Percentiles rank a stretch among this genome's conserved stretches.
Conservation (phyloP, 1,140 invertebrate genomes). For the Bombus affinis region DNA sequence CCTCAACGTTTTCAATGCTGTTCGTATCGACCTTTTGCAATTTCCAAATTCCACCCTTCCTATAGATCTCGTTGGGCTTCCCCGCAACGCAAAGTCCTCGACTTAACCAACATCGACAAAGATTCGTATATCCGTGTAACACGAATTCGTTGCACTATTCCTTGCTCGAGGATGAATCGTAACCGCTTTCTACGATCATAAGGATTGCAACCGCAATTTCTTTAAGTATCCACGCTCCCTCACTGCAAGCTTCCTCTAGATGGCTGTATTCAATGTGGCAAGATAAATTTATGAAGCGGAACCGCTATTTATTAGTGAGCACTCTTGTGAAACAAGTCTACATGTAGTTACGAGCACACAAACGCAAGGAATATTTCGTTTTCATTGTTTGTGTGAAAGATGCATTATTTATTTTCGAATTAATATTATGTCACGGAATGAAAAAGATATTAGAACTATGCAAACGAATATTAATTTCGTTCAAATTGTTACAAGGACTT, state of each 20-base stretch:
- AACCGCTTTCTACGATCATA: neutral
- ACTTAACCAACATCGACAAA: neutral
- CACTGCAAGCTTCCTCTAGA: neutral
- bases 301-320: neutral
- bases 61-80: neutral
- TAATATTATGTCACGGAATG: too few species aligned
- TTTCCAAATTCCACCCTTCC: conserved; percentile 3
- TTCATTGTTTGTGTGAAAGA: too few species aligned
- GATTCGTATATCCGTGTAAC: neutral
- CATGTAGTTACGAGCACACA: too few species aligned
- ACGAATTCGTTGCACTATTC: neutral
- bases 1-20: neutral
- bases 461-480: too few species aligned
- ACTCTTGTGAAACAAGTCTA: neutral
- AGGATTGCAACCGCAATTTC: conserved; percentile 17
- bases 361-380: too few species aligned
- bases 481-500: too few species aligned
- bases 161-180: neutral
- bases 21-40: neutral
- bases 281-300: neutral
- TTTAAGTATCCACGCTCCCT: neutral
- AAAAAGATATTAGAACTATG: too few species aligned
- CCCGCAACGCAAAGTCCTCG: neutral
- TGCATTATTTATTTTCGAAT: too few species aligned
- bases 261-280: neutral